Conservation (phyloP, 2,797 vertebrate species). For the Oryzias dopingdopingensis region DNA sequence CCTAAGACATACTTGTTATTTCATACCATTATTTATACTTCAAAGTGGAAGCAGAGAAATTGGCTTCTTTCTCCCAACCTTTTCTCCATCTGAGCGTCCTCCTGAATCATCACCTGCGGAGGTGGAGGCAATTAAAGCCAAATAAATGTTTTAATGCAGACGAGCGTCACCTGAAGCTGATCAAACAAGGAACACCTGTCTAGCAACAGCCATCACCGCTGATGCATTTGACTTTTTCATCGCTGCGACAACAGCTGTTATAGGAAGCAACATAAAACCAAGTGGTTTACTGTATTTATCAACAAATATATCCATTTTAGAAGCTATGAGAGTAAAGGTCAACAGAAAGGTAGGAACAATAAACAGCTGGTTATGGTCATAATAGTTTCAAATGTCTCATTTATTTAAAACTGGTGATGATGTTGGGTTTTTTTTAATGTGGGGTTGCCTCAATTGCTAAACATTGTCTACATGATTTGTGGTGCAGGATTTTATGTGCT, state of each 20-base stretch:
- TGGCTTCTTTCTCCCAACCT: constrained; percentile 4
- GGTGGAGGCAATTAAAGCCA: constrained; percentile 53
- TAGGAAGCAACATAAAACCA: constrained; percentile 6
- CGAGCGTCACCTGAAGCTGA: constrained; percentile 70
- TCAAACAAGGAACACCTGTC: constrained; percentile 73
- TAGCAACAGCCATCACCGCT: constrained; percentile 60
- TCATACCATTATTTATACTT: constrained; percentile 17
- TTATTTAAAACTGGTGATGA: background rate
- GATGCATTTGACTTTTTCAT: constrained; percentile 32
- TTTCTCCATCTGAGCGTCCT: constrained; percentile 11
- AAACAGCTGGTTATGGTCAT: background rate
- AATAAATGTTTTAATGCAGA: constrained; percentile 69
- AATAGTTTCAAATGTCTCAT: background rate
- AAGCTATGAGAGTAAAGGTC: constrained; percentile 1
- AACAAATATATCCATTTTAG: constrained; percentile 3
- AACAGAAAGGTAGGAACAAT: constrained; percentile 6
- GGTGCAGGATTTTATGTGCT: constrained; percentile 28
- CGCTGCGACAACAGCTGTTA: constrained; percentile 20
- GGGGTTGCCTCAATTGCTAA: constrained; percentile 17
- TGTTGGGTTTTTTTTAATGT: background rate
- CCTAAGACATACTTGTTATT: constrained; percentile 7
- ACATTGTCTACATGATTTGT: constrained; percentile 28
- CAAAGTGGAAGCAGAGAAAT: constrained; percentile 1
- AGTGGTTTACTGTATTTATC: background rate
- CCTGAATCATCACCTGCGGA: constrained; percentile 45